These are phyloP conservation scores for Sesamia inferens DNA, from an alignment of 2,888 invertebrate genomes.

Conservation along the genomic window DNA sequence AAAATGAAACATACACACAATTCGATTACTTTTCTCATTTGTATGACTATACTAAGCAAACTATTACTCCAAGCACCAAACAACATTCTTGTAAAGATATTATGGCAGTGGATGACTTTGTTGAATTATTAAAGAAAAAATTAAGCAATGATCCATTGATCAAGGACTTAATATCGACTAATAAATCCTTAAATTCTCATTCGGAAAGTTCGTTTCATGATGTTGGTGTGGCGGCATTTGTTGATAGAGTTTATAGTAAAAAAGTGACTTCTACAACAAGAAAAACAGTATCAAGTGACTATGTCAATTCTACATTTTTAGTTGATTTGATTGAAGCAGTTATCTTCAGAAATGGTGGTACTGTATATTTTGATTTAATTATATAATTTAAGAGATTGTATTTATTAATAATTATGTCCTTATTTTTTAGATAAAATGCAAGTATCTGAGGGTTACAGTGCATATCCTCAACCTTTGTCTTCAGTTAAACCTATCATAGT, in stretches of 20 bases:
- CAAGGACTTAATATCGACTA: slow-evolving; percentile 76
- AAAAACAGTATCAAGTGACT: slow-evolving; percentile 72
- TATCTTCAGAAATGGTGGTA: slow-evolving; percentile 84
- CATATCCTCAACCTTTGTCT: slow-evolving; percentile 60
- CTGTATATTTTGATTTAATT: slow-evolving; percentile 21
- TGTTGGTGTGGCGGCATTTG: slow-evolving; percentile 79
- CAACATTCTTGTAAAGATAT: slow-evolving; percentile 75
- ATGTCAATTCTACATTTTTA: slow-evolving; percentile 83
- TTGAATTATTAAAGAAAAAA: slow-evolving; percentile 81
- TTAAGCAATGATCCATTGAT: slow-evolving; percentile 79
- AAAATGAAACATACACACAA: slow-evolving; percentile 35
- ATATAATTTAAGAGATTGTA: not conserved
- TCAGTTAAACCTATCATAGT: slow-evolving; percentile 78
- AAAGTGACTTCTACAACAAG: slow-evolving; percentile 72
- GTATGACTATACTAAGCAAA: slow-evolving; percentile 70
- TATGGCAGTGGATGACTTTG: slow-evolving; percentile 79
- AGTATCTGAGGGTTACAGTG: slow-evolving; percentile 61
- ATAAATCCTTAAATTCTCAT: slow-evolving; percentile 62
- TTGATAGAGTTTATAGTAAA: slow-evolving; percentile 81
- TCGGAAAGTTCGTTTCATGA: slow-evolving; percentile 74
- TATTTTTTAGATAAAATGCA: slow-evolving; percentile 71
- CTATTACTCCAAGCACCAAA: slow-evolving; percentile 61
- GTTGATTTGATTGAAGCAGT: slow-evolving; percentile 86
- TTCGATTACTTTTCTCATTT: slow-evolving; percentile 80
- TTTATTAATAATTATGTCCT: slow-evolving; percentile 11